Conservation (phyloP, 2,888 invertebrate species). For the Lampropteryx suffumata region DNA sequence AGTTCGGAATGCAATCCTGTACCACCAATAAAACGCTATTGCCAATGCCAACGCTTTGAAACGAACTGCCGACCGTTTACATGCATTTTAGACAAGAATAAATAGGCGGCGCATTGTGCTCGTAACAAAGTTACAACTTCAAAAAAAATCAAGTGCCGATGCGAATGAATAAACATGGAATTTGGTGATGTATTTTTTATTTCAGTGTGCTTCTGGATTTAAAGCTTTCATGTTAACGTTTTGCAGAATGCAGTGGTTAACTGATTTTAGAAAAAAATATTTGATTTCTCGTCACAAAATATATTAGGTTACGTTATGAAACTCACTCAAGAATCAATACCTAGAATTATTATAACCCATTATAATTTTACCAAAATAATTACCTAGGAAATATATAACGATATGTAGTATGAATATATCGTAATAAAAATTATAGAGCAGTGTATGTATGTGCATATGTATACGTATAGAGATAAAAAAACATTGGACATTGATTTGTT, state of each 20-base stretch:
- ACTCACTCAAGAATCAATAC: no score
- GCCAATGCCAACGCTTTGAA: conserved; percentile 44
- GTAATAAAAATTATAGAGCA: no score
- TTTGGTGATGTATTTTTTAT: conserved; percentile 24
- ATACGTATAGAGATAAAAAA: no score
- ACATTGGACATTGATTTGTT: no score
- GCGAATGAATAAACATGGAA: conserved; percentile 27
- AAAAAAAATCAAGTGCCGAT: conserved; percentile 28
- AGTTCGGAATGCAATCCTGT: conserved; percentile 27
- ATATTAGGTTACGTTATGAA: no score
- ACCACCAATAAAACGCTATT: conserved; percentile 55
- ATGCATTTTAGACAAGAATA: conserved; percentile 57
- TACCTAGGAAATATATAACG: no score
- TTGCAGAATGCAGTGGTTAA: conserved; percentile 22
- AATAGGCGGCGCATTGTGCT: conserved; percentile 46
- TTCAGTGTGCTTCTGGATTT: conserved; percentile 20
- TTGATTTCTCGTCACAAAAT: conserved; percentile 6
- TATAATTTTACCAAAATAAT: no score
- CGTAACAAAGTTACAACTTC: conserved; percentile 37
- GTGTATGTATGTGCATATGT: no score
- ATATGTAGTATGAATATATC: no score
- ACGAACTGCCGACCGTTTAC: conserved; percentile 41
- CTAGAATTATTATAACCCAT: no score
- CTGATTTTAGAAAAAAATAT: conserved; percentile 23
- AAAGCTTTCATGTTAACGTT: conserved; percentile 20